A percentile compares a stretch with the other conserved stretches of the same genome.
Conservation (phyloP, 2,888 invertebrate genomes). For the Microdon myrmicae region DNA sequence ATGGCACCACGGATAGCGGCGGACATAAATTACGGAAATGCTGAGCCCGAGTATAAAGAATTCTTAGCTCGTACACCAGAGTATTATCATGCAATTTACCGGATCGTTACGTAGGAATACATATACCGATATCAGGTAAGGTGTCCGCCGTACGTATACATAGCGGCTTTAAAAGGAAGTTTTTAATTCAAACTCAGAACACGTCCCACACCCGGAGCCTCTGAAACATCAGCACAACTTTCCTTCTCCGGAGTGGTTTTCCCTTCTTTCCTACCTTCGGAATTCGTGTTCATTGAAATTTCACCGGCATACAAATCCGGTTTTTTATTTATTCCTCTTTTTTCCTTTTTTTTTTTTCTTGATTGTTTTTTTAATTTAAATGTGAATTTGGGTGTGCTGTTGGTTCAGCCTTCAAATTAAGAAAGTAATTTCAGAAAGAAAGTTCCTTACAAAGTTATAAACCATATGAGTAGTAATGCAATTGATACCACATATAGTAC, state of each 20-base stretch:
- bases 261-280: conserved; percentile 1
- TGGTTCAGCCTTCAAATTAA: conserved; percentile 49
- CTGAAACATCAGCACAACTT: no score
- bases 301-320: conserved; percentile 23
- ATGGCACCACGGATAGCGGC: no score
- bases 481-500: no score
- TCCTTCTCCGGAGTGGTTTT: conserved; percentile 28
- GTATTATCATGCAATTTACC: conserved; percentile 52
- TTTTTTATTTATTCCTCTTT: background rate
- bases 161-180: conserved; percentile 8
- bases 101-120: conserved; percentile 36
- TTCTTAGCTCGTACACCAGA: conserved; percentile 49
- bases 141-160: background rate
- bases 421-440: conserved; percentile 42
- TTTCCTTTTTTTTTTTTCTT: conserved; percentile 16
- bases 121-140: no score
- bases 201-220: conserved; percentile 24
- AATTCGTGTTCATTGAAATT: conserved; percentile 37
- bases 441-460: no score
- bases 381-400: no score
- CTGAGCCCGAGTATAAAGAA: conserved; percentile 43
- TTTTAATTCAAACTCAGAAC: conserved; percentile 43
- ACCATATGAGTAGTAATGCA: no score
- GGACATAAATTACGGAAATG: conserved; percentile 45
- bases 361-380: conserved; percentile 1